phyloP scores from a whole-genome alignment of 1,140 invertebrate genomes.

The Bicyclus anynana region DNA sequence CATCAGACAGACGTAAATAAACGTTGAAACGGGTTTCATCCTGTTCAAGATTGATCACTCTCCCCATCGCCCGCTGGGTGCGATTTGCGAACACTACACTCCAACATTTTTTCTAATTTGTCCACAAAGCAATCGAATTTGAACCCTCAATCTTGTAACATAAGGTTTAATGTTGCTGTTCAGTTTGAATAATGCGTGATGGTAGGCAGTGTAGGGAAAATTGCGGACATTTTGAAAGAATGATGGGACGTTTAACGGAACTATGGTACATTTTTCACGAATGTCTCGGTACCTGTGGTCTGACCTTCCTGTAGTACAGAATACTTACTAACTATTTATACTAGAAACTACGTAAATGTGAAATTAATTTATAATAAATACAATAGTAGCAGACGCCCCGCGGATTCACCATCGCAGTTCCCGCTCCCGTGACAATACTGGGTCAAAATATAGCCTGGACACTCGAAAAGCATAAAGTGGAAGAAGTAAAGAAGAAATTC shows the following conservation, averaged over 20 bases:
- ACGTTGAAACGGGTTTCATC: slow-evolving; percentile 62
- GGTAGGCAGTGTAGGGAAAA: slow-evolving; percentile 51
- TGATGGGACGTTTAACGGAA: slow-evolving; percentile 56
- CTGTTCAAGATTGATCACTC: slow-evolving; percentile 64
- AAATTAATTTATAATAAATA: too few relatives aligned
- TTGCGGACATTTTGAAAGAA: slow-evolving; percentile 59
- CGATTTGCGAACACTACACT: slow-evolving; percentile 57
- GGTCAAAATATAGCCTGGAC: too few relatives aligned
- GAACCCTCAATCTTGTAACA: slow-evolving; percentile 6
- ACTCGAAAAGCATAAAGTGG: too few relatives aligned
- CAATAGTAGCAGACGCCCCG: too few relatives aligned
- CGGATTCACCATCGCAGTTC: too few relatives aligned
- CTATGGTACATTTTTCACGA: slow-evolving; percentile 25
- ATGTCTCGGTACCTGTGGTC: slow-evolving; percentile 11
- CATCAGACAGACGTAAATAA: slow-evolving; percentile 66
- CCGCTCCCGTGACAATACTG: too few relatives aligned
- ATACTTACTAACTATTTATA: too few relatives aligned
- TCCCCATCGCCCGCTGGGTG: slow-evolving; percentile 56
- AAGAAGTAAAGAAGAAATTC: too few relatives aligned
- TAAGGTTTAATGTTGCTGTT: slow-evolving; percentile 22
- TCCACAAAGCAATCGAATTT: slow-evolving; percentile 16
- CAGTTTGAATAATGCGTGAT: slow-evolving; percentile 47
- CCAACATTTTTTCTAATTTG: slow-evolving; percentile 55
- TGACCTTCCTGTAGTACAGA: too few relatives aligned
- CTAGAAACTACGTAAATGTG: too few relatives aligned